Base-by-base conservation (phyloP, 2,113 vertebrate genomes). In the Struthio camelus region DNA sequence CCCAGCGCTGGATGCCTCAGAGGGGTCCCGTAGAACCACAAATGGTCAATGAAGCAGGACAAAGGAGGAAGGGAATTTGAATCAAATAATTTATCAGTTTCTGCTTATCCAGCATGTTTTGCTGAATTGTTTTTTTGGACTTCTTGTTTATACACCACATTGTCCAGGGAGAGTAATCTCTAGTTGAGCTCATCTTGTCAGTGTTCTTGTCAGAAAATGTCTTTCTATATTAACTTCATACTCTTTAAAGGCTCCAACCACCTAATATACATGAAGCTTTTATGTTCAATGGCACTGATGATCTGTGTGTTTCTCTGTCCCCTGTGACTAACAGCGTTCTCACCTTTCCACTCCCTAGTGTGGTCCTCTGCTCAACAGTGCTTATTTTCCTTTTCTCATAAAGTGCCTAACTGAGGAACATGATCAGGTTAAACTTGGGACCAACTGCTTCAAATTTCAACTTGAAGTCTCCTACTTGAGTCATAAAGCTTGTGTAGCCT, bases 31-130 rank as follows among this genome's bases (percentile, higher is more conserved):
- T 71, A 75, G 40, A 90, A 44, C 10, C 51, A 46, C 42, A 67
- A 27, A 27, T 8, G 15, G 6, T 64, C 75, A 54, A 32, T 44
- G 71, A 76, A 32, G 5, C 77, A 59, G 51, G 62, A 17, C 34
- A 59, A 54, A 40, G 18, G 32, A 81, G 13, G 48, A 62, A 69
- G 28, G 51, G 14, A 80, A 38, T 87, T 64, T 79, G 10, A 32
- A 32, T 19, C 0, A 0, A 70, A 4, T 54, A 59, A 53, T 8
- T 28, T 10, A 34, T 34, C 0, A 9, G 11, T 22, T 51, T 67
- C 64, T 77, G 42, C 53, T 76, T 71, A 34, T 30, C 46, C 17
- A 42, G 2, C 24, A 9, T 46, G 36, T 54, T 81, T 32, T n/a
- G 25, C 5, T 81, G 23, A 75, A 17, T 53, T 48, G 18, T n/a